Evolutionary conservation across 2,113 vertebrate genomes (phyloP).

Genomic region (Gasterosteus aculeatus): DNA sequence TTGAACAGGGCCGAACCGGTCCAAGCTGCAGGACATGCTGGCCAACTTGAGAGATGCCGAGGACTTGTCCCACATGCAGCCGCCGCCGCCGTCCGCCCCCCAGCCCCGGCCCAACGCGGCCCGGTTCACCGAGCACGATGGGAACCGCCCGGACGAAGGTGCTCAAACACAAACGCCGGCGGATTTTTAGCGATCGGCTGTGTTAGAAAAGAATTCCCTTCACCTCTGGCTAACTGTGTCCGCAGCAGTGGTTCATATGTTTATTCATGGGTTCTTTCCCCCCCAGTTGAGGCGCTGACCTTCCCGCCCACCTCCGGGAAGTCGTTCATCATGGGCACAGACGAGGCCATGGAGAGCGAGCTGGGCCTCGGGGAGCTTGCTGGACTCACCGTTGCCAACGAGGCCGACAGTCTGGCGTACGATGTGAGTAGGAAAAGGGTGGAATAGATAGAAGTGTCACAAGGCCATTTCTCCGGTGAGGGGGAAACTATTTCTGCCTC

Average conservation of each 20-base stretch:
- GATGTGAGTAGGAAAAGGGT: slow-evolving; percentile 86
- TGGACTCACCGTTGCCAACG: slow-evolving; percentile 97
- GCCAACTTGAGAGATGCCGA: slow-evolving; percentile 97
- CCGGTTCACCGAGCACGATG: slow-evolving; percentile 91
- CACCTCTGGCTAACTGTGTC: not conserved
- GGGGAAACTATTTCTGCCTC: slow-evolving; percentile 4
- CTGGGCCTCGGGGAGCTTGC: slow-evolving; percentile 96
- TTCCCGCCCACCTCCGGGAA: slow-evolving; percentile 97
- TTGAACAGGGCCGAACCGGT: slow-evolving; percentile 92
- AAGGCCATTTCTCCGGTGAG: not conserved
- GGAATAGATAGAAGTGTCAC: not conserved
- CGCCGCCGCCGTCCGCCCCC: slow-evolving; percentile 89
- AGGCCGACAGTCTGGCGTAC: slow-evolving; percentile 92
- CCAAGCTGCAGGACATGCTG: slow-evolving; percentile 99
- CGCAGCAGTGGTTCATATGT: not conserved
- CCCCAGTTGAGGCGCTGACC: slow-evolving; percentile 92
- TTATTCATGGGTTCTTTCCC: slow-evolving; percentile 26
- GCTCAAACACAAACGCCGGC: not conserved
- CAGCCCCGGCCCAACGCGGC: slow-evolving; percentile 88
- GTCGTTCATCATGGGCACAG: slow-evolving; percentile 94
- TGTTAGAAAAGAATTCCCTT: not conserved
- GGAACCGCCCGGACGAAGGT: slow-evolving; percentile 93
- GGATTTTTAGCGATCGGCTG: not conserved
- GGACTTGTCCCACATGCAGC: slow-evolving; percentile 93
- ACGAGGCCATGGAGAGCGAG: slow-evolving; percentile 94